Conservation (phyloP, 1,140 invertebrate species). For the Drosophila asahinai region DNA sequence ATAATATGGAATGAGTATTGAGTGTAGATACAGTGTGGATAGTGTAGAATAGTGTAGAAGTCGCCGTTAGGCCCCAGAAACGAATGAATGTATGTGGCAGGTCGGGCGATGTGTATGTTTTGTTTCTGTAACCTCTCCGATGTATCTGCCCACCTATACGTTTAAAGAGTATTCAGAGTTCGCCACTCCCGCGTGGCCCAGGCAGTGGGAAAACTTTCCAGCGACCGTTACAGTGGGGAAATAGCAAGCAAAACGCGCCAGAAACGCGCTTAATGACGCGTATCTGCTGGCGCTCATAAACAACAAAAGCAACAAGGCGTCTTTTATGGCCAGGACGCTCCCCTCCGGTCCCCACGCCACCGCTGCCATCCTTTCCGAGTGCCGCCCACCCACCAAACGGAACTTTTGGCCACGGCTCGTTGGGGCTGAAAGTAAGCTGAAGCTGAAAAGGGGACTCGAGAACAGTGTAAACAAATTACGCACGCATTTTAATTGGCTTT, state of each 20-base stretch:
- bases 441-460: constrained; percentile 14
- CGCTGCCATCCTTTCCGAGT: neutral
- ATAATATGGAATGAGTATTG: too few species aligned
- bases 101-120: too few species aligned
- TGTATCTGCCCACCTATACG: too few species aligned
- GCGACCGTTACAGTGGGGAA: constrained; percentile 17
- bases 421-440: constrained; percentile 70
- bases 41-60: too few species aligned
- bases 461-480: constrained; percentile 73
- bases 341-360: neutral
- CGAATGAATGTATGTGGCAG: too few species aligned
- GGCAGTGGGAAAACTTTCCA: constrained; percentile 27
- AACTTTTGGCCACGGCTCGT: constrained; percentile 70
- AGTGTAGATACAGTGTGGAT: too few species aligned
- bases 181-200: neutral
- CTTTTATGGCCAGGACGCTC: constrained; percentile 58
- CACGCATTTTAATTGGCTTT: constrained; percentile 73
- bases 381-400: constrained; percentile 13
- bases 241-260: constrained; percentile 48
- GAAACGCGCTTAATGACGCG: constrained; percentile 74
- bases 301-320: constrained; percentile 80
- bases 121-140: too few species aligned
- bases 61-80: too few species aligned
- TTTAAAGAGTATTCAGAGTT: constrained; percentile 12
- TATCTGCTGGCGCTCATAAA: constrained; percentile 72